Evolutionary conservation across 1,140 invertebrate genomes (phyloP).

Genomic region (Drosophila ercepeae): DNA sequence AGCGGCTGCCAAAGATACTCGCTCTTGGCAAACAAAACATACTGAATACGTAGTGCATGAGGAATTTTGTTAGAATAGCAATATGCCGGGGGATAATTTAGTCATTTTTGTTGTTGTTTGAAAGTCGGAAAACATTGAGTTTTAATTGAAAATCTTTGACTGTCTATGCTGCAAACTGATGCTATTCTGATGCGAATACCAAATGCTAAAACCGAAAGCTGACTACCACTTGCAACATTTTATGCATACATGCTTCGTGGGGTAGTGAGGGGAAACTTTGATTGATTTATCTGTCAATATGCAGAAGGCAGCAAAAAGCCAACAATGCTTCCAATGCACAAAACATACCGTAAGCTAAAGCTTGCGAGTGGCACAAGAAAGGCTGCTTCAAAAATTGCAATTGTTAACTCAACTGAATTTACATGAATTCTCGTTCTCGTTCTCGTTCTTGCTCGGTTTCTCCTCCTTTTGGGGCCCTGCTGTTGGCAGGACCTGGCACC

Average conservation of each 20-base stretch:
- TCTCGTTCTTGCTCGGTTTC: too few species aligned
- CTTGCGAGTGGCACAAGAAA: conserved; percentile 27
- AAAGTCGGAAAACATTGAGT: conserved; percentile 56
- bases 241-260: conserved; percentile 7
- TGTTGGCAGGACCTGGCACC: conserved; percentile 1
- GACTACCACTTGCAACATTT: conserved; percentile 31
- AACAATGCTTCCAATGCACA: conserved; percentile 54
- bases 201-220: conserved; percentile 39
- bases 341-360: conserved; percentile 29
- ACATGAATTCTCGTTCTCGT: conserved; percentile 44
- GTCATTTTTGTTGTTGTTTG: conserved; percentile 60
- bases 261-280: conserved; percentile 37
- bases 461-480: background rate
- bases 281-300: conserved; percentile 82
- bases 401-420: conserved; percentile 74
- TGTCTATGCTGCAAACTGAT: conserved; percentile 24
- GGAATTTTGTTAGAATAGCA: conserved; percentile 22
- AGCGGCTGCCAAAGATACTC: conserved; percentile 39
- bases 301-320: conserved; percentile 53
- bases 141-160: conserved; percentile 82
- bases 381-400: conserved; percentile 58
- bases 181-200: conserved; percentile 8
- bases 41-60: conserved; percentile 1
- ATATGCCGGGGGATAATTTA: conserved; percentile 69
- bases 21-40: background rate